Percentiles rank a stretch among this genome's conserved stretches.
phyloP scores from a whole-genome alignment of 2,888 invertebrate genomes.

The Hanleya hanleyi region DNA sequence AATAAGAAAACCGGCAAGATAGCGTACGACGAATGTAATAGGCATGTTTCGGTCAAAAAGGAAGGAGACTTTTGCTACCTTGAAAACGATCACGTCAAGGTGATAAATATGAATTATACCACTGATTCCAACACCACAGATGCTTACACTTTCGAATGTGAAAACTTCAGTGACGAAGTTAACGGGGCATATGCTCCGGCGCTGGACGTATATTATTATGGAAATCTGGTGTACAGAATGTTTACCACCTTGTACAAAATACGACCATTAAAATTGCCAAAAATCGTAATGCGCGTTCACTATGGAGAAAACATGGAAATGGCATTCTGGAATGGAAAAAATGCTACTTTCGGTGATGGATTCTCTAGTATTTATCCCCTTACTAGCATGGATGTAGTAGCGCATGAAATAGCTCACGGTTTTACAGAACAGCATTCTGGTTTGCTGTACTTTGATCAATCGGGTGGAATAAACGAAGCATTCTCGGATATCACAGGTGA shows the following conservation, averaged over 20 bases:
- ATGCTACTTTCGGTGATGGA: constrained; percentile 42
- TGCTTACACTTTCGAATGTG: constrained; percentile 27
- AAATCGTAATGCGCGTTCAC: constrained; percentile 47
- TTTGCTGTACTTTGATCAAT: constrained; percentile 36
- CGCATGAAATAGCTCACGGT: constrained; percentile 47
- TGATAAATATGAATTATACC: constrained; percentile 40
- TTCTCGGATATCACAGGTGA: constrained; percentile 48
- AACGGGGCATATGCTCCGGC: constrained; percentile 41
- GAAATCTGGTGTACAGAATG: constrained; percentile 44
- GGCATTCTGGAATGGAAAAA: constrained; percentile 45
- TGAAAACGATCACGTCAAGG: constrained; percentile 47
- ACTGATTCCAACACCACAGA: constrained; percentile 7
- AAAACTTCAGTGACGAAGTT: constrained; percentile 24
- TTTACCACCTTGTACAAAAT: constrained; percentile 46
- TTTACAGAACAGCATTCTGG: constrained; percentile 40
- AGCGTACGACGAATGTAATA: constrained; percentile 35
- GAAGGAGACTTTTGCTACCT: constrained; percentile 37
- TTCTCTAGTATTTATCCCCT: constrained; percentile 35
- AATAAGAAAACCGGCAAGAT: constrained; percentile 45
- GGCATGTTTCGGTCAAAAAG: constrained; percentile 30
- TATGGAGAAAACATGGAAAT: constrained; percentile 41
- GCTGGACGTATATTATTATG: constrained; percentile 46
- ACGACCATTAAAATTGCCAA: constrained; percentile 31
- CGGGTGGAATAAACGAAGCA: constrained; percentile 43
- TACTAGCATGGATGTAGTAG: constrained; percentile 36